Conservation (phyloP, 2,797 vertebrate genomes). For the Gambelia wislizenii region DNA sequence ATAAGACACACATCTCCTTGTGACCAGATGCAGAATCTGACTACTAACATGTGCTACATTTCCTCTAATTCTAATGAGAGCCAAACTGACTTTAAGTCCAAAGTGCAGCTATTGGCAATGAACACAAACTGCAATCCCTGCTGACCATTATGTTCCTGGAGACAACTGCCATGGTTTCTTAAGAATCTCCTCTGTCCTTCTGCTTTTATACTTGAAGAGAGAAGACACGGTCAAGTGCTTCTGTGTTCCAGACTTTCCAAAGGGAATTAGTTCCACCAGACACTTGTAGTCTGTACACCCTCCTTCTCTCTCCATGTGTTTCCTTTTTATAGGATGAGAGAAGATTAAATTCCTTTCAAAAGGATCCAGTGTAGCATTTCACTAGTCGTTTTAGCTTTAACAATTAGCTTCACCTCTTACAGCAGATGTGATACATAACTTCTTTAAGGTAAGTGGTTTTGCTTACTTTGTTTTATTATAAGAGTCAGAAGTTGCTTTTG, state of each 20-base stretch:
- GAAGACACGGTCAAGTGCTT: neutral
- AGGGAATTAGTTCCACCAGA: constrained; percentile 24
- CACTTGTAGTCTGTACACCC: constrained; percentile 1
- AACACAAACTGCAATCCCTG: neutral
- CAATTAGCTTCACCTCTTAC: constrained; percentile 43
- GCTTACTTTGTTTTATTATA: constrained; percentile 36
- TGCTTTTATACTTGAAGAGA: constrained; percentile 2
- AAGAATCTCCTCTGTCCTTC: neutral
- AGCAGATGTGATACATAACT: constrained; percentile 15
- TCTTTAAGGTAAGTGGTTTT: constrained; percentile 34
- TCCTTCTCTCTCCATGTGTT: neutral
- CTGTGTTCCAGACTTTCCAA: constrained; percentile 11
- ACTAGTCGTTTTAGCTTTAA: constrained; percentile 39
- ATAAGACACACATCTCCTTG: constrained; percentile 9
- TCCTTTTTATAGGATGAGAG: constrained; percentile 41
- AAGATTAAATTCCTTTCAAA: constrained; percentile 43
- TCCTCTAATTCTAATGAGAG: constrained; percentile 30
- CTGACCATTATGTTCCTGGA: constrained; percentile 30
- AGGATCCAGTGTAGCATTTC: constrained; percentile 22
- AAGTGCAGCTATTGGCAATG: constrained; percentile 7
- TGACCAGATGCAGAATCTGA: constrained; percentile 15
- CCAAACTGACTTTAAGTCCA: neutral
- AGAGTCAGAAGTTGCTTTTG: constrained; percentile 5
- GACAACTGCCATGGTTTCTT: neutral
- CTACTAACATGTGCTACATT: constrained; percentile 11